A percentile compares a stretch with the other conserved stretches of the same genome.
phyloP scores from a whole-genome alignment of 2,888 invertebrate species.

The Alloplasta piceator region DNA sequence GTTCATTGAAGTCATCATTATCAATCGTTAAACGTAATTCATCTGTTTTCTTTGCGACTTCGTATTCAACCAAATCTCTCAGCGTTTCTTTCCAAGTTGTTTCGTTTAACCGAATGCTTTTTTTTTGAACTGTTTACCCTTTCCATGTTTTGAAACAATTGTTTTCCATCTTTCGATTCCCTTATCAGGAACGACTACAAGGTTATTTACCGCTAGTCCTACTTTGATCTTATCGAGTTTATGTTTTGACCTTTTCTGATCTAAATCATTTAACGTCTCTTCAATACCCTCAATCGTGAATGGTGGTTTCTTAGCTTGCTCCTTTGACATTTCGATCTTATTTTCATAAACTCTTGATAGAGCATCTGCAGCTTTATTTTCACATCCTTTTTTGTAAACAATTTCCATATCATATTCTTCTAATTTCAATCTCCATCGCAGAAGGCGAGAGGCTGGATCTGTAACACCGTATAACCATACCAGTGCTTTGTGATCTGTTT shows the following conservation, averaged over 20 bases:
- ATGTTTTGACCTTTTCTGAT: conserved; percentile 11
- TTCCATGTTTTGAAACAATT: neutral
- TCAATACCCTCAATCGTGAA: conserved; percentile 5
- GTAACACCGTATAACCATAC: conserved; percentile 20
- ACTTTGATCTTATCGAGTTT: conserved; percentile 11
- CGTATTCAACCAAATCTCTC: conserved; percentile 13
- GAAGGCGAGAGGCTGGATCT: conserved; percentile 28
- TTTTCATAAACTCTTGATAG: conserved; percentile 28
- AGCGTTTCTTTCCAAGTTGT: conserved; percentile 7
- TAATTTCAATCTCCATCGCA: conserved; percentile 45
- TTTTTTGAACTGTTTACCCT: conserved; percentile 9
- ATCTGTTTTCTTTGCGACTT: neutral
- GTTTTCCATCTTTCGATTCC: conserved; percentile 5
- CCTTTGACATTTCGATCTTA: conserved; percentile 1
- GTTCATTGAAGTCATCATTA: conserved; percentile 23
- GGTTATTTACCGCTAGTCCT: conserved; percentile 6
- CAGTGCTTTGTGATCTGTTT: conserved; percentile 39
- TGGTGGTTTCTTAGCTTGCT: conserved; percentile 5
- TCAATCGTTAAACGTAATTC: conserved; percentile 2
- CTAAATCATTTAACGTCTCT: conserved; percentile 14
- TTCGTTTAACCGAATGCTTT: conserved; percentile 3
- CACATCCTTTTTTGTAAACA: conserved; percentile 33
- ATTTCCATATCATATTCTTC: conserved; percentile 45
- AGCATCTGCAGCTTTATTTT: conserved; percentile 36
- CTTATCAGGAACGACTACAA: conserved; percentile 1